Evolutionary conservation across 2,113 vertebrate species (phyloP).

Genomic region (Pterocles burchelli): DNA sequence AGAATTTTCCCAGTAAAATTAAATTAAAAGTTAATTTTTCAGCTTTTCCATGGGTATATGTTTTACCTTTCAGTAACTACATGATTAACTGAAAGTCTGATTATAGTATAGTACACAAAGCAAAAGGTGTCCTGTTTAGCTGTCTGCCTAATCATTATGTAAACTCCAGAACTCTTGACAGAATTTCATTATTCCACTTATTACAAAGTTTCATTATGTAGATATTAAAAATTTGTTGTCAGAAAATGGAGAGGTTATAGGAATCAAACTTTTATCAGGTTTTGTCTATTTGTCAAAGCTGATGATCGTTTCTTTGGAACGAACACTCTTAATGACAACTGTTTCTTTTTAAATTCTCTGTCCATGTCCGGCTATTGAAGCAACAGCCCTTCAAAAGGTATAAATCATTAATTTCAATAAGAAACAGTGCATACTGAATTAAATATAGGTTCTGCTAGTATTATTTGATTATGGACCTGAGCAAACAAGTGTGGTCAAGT

Average conservation of each 20-base stretch:
- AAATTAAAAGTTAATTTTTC: not conserved
- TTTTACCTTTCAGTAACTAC: not conserved
- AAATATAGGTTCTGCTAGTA: not conserved
- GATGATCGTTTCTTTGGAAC: not conserved
- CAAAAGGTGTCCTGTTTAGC: not conserved
- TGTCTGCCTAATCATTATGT: not conserved
- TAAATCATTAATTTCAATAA: not conserved
- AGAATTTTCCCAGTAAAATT: not conserved
- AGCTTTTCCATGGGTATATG: not conserved
- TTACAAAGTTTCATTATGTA: not conserved
- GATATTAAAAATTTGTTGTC: not conserved
- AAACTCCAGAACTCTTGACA: not conserved
- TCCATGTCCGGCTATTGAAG: not conserved
- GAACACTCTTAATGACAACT: not conserved
- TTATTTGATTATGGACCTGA: not conserved
- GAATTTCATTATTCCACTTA: not conserved
- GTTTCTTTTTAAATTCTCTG: not conserved
- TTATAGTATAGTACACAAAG: not conserved
- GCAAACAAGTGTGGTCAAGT: not conserved
- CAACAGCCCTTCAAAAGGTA: not conserved
- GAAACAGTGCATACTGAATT: not conserved
- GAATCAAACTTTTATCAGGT: not conserved
- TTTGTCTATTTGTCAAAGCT: not conserved
- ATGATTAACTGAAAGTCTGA: not conserved
- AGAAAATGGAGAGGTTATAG: not conserved